Percentiles rank a stretch among this genome's conserved stretches.
These are phyloP conservation scores for Acanthosepion esculentum DNA, from an alignment of 2,888 invertebrate species.

Conservation along the genomic window DNA sequence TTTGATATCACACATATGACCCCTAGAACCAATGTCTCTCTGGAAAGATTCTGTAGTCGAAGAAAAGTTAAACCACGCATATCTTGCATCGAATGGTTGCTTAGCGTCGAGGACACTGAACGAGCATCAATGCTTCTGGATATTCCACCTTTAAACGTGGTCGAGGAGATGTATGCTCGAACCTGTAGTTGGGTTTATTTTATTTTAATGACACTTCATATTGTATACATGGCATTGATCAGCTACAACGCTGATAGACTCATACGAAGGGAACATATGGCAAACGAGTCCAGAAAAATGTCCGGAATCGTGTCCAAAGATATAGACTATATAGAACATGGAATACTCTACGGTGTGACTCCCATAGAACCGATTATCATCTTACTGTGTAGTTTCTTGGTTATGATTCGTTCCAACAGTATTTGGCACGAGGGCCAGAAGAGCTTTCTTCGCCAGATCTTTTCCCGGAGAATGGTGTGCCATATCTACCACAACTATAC, in stretches of 20 bases:
- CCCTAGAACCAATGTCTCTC: conserved; percentile 59
- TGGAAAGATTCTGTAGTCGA: conserved; percentile 46
- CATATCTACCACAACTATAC: conserved; percentile 50
- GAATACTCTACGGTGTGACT: conserved; percentile 60
- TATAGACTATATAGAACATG: conserved; percentile 51
- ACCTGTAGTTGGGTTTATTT: conserved; percentile 68
- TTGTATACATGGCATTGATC: conserved; percentile 69
- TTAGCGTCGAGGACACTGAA: conserved; percentile 58
- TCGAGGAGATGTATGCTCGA: conserved; percentile 67
- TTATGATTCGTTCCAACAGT: conserved; percentile 44
- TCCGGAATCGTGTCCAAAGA: too few relatives aligned
- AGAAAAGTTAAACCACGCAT: conserved; percentile 52
- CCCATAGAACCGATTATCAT: conserved; percentile 64
- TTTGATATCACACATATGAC: conserved; percentile 70
- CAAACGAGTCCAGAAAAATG: too few relatives aligned
- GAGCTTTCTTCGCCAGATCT: neutral
- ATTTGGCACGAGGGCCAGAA: neutral
- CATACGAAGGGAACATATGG: too few relatives aligned
- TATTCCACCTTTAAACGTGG: conserved; percentile 65
- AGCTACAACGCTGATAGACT: conserved; percentile 61
- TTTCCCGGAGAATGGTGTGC: conserved; percentile 49
- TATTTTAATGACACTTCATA: conserved; percentile 66
- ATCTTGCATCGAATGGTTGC: conserved; percentile 69
- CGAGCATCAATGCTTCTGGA: conserved; percentile 67
- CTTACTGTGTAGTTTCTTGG: conserved; percentile 53